These are phyloP conservation scores for Melanophora roralis DNA, from an alignment of 2,888 invertebrate species.

Conservation along the genomic window DNA sequence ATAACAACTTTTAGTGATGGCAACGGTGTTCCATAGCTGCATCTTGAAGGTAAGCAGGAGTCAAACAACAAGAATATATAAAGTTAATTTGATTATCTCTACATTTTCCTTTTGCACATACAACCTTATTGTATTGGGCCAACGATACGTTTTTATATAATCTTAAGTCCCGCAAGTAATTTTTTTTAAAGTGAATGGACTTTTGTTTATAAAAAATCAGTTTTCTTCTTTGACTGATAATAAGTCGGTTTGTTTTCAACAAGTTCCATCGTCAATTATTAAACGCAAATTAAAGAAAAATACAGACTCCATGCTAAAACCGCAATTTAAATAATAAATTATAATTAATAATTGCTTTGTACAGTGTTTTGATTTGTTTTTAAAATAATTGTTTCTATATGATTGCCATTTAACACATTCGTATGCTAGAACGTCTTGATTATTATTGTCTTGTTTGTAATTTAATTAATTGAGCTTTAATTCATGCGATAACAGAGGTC, in stretches of 20 bases:
- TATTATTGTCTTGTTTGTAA: conserved; percentile 75
- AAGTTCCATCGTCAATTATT: conserved; percentile 16
- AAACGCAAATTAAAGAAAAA: conserved; percentile 1
- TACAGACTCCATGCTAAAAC: neutral
- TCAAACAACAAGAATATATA: too few species aligned
- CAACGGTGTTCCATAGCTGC: too few species aligned
- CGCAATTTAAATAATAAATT: conserved; percentile 24
- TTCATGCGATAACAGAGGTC: conserved; percentile 68
- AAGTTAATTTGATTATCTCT: too few species aligned
- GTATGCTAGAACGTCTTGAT: conserved; percentile 64
- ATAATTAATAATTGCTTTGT: conserved; percentile 61
- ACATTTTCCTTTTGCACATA: too few species aligned
- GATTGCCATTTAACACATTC: conserved; percentile 16
- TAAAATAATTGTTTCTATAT: conserved; percentile 14
- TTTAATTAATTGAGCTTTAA: conserved; percentile 77
- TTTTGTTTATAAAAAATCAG: neutral
- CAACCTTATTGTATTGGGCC: too few species aligned
- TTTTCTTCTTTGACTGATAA: conserved; percentile 23
- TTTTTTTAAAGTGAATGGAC: neutral
- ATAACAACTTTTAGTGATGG: too few species aligned
- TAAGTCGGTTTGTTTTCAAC: neutral
- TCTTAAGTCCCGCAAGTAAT: too few species aligned
- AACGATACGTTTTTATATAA: too few species aligned
- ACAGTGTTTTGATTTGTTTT: conserved; percentile 67
- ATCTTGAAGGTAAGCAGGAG: too few species aligned